These are phyloP conservation scores for Stratiomys singularior DNA, from an alignment of 2,888 invertebrate species.

Conservation along the genomic window DNA sequence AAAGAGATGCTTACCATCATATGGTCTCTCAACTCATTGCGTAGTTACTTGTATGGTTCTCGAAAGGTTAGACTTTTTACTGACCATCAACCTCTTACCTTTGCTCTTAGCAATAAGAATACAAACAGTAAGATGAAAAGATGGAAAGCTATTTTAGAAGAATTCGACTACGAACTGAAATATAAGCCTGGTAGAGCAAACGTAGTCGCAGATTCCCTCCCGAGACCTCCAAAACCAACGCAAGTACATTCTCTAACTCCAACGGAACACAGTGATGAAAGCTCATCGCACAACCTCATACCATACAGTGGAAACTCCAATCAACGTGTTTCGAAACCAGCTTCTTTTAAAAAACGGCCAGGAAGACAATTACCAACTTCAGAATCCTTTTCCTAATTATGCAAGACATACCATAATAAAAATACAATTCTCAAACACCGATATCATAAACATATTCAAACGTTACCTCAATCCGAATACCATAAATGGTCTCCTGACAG, in stretches of 20 bases:
- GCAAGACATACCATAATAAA: too few species aligned
- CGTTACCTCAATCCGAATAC: too few species aligned
- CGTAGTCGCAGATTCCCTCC: background rate
- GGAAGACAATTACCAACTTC: too few species aligned
- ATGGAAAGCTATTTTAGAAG: slow-evolving; percentile 11
- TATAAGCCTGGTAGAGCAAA: background rate
- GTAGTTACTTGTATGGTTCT: background rate
- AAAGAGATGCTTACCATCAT: background rate
- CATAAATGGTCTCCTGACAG: too few species aligned
- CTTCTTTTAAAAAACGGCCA: too few species aligned
- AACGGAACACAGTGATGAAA: background rate
- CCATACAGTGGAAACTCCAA: background rate
- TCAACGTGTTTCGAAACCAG: too few species aligned
- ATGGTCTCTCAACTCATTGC: background rate
- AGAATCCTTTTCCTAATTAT: too few species aligned
- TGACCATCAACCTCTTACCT: background rate
- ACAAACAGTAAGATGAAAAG: slow-evolving; percentile 18
- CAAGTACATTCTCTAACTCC: background rate
- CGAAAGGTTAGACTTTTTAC: background rate
- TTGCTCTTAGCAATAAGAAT: slow-evolving; percentile 7
- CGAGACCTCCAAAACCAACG: background rate
- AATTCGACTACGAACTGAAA: background rate
- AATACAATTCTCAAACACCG: too few species aligned
- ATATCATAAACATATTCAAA: too few species aligned
- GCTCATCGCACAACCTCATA: background rate